Conservation (phyloP, 1,140 invertebrate species). For the Zophobas morio region DNA sequence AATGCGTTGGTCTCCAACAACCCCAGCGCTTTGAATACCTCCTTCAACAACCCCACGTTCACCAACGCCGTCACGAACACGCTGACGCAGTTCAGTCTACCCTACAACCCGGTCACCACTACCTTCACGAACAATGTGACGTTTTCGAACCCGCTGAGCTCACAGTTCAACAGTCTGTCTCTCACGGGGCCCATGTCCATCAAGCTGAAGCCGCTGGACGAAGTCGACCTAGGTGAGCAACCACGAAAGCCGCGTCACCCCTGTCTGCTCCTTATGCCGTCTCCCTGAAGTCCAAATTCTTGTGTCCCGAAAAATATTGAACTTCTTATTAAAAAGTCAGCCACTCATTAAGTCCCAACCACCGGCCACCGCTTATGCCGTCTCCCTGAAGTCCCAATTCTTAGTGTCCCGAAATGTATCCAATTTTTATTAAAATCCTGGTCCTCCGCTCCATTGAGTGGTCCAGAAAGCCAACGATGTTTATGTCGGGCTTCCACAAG, state of each 20-base stretch:
- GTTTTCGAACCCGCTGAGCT: slow-evolving; percentile 65
- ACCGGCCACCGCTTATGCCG: too few relatives aligned
- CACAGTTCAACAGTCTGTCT: slow-evolving; percentile 65
- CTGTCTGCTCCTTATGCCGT: too few relatives aligned
- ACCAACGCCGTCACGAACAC: slow-evolving; percentile 60
- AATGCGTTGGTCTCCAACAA: slow-evolving; percentile 72
- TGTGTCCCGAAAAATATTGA: background rate
- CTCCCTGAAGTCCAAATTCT: too few relatives aligned
- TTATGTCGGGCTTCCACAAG: too few relatives aligned
- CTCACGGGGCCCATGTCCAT: slow-evolving; percentile 71
- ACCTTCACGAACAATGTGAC: slow-evolving; percentile 64
- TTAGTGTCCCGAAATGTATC: background rate
- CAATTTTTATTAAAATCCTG: background rate
- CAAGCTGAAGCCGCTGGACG: slow-evolving; percentile 78
- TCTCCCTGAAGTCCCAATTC: too few relatives aligned
- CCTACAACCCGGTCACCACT: slow-evolving; percentile 58
- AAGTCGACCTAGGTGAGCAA: slow-evolving; percentile 74
- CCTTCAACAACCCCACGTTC: slow-evolving; percentile 62
- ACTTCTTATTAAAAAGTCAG: background rate
- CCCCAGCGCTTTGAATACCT: slow-evolving; percentile 53
- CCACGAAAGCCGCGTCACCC: background rate
- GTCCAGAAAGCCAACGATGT: too few relatives aligned
- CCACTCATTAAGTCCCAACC: too few relatives aligned
- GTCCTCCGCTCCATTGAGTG: too few relatives aligned
- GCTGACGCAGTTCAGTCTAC: slow-evolving; percentile 54